A percentile compares a stretch with the other conserved stretches of the same genome.
phyloP scores from a whole-genome alignment of 2,888 invertebrate genomes.

The Crocallis elinguaria region DNA sequence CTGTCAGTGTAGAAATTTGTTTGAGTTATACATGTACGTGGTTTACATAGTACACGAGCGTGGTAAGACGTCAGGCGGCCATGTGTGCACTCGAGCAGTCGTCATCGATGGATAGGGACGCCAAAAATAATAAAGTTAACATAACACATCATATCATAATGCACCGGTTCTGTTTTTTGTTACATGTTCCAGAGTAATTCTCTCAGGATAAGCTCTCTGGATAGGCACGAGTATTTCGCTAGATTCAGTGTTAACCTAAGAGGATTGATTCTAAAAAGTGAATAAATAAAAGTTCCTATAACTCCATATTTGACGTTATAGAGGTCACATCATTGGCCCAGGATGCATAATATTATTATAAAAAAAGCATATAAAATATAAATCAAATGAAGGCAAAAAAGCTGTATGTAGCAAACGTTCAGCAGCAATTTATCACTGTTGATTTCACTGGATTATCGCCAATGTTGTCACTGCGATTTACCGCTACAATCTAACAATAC shows the following conservation, averaged over 20 bases:
- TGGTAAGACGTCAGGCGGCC: conserved; percentile 54
- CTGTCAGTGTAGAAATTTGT: not conserved
- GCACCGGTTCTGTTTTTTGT: not conserved
- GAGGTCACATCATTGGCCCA: conserved; percentile 8
- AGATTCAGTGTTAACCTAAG: no score
- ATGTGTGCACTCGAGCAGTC: conserved; percentile 49
- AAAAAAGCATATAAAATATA: no score
- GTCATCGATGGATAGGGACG: conserved; percentile 48
- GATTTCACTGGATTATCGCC: conserved; percentile 56
- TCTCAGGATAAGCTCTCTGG: no score
- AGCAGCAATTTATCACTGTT: conserved; percentile 48
- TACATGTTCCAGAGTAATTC: no score
- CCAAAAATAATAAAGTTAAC: conserved; percentile 57
- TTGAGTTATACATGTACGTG: conserved; percentile 7
- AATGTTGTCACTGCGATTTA: conserved; percentile 50
- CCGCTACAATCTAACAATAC: conserved; percentile 31
- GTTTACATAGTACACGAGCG: conserved; percentile 34
- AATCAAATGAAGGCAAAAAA: conserved; percentile 35
- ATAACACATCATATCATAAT: conserved; percentile 23
- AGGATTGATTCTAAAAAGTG: no score
- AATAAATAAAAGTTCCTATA: no score
- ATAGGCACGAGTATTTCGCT: no score
- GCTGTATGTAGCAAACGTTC: conserved; percentile 32
- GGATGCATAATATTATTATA: conserved; percentile 23
- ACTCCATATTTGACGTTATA: not conserved